Evolutionary conservation across 92 coral and sea anemone species (phyloP).

Genomic region (Anthopleura xanthogrammica): DNA sequence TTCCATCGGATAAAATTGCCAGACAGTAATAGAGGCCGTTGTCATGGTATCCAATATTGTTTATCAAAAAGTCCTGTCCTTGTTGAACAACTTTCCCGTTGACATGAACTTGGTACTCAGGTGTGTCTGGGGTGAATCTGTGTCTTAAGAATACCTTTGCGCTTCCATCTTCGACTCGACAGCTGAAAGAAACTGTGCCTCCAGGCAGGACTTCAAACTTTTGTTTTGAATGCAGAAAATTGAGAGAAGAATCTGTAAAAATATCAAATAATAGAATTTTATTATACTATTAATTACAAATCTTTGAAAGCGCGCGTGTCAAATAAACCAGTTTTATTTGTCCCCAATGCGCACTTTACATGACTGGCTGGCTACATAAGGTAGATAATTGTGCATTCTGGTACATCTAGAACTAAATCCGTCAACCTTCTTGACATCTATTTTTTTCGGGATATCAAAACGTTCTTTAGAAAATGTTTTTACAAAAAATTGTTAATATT

Average conservation of each 20-base stretch:
- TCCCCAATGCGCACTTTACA: no score
- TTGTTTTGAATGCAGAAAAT: conserved; percentile 12
- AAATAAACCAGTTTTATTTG: no score
- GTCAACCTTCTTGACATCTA: no score
- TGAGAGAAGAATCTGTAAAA: neutral
- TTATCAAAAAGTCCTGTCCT: neutral
- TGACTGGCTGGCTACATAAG: no score
- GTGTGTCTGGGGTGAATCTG: neutral
- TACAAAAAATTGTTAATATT: no score
- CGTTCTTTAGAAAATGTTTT: no score
- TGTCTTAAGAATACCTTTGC: conserved; percentile 19
- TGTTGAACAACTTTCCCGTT: conserved; percentile 11
- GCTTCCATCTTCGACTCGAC: neutral
- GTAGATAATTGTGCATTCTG: no score
- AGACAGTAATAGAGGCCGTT: conserved; percentile 24
- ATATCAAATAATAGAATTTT: neutral
- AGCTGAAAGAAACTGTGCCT: neutral
- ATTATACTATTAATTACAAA: neutral
- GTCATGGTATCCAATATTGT: conserved; percentile 14
- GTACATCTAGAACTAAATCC: no score
- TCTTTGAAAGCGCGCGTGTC: neutral
- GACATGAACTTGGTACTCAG: conserved; percentile 3
- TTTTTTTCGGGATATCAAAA: no score
- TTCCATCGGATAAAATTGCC: conserved; percentile 7
- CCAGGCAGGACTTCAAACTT: neutral